These are phyloP conservation scores for Polyommatus iphigenia DNA, from an alignment of 2,888 invertebrate species.

Conservation along the genomic window DNA sequence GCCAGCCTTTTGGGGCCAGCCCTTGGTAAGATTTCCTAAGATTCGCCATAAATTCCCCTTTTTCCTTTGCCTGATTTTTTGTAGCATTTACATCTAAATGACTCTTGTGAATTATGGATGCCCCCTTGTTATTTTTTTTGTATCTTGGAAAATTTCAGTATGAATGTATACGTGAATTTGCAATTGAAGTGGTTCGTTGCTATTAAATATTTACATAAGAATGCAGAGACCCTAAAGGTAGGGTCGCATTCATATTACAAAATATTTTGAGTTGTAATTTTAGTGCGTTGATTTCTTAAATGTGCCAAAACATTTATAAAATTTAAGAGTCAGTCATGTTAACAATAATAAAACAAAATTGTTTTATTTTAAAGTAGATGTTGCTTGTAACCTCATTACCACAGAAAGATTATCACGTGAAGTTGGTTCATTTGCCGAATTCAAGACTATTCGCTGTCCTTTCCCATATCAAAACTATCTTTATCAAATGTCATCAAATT, in stretches of 20 bases:
- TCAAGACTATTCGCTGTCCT: too few relatives aligned
- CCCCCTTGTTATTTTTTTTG: neutral
- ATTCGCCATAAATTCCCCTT: neutral
- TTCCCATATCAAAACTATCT: too few relatives aligned
- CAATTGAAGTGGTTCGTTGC: conserved; percentile 8
- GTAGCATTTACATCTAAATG: neutral
- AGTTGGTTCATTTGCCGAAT: too few relatives aligned
- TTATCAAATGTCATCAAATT: too few relatives aligned
- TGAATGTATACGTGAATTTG: neutral
- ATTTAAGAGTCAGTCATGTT: neutral
- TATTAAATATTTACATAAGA: conserved; percentile 1
- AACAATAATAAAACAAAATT: neutral
- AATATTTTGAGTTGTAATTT: neutral
- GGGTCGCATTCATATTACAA: conserved; percentile 4
- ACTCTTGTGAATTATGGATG: neutral
- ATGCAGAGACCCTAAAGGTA: conserved; percentile 1
- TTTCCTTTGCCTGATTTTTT: neutral
- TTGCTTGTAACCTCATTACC: neutral
- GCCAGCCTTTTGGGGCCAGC: too few relatives aligned
- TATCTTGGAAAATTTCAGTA: neutral
- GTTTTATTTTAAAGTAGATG: neutral
- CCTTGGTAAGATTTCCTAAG: neutral
- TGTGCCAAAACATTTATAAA: neutral
- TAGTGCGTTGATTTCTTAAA: neutral
- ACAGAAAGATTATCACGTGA: neutral